Conservation (phyloP, 2,113 vertebrate genomes). For the Rhinogobius similis region DNA sequence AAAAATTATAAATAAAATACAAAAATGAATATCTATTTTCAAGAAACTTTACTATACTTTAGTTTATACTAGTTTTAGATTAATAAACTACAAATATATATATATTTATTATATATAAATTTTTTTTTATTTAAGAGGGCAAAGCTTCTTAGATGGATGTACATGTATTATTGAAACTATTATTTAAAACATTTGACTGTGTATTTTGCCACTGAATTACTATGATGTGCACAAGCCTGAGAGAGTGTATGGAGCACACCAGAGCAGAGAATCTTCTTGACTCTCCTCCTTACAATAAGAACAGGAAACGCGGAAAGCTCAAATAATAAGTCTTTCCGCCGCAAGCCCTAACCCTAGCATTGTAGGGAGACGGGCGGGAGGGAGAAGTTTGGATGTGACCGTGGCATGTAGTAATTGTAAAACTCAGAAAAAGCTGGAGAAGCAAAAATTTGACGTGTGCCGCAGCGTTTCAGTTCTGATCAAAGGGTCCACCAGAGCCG, state of each 20-base stretch:
- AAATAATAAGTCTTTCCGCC: conserved; percentile 50
- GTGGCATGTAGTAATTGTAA: conserved; percentile 78
- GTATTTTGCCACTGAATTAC: background rate
- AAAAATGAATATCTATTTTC: too few relatives aligned
- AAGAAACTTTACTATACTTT: too few relatives aligned
- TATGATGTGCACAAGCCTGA: background rate
- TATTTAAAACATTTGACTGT: too few relatives aligned
- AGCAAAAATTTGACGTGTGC: conserved; percentile 81
- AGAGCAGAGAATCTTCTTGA: conserved; percentile 45
- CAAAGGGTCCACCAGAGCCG: conserved; percentile 74
- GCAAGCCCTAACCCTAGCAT: conserved; percentile 66
- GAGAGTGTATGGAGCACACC: conserved; percentile 7
- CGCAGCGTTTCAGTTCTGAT: conserved; percentile 79
- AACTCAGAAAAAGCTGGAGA: conserved; percentile 80
- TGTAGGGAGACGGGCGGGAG: conserved; percentile 45
- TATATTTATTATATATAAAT: too few relatives aligned
- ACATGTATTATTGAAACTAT: too few relatives aligned
- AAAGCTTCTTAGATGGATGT: background rate
- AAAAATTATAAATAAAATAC: conserved; percentile 11
- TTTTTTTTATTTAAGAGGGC: too few relatives aligned
- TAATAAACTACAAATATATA: background rate
- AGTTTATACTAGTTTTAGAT: background rate
- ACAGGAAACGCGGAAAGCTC: conserved; percentile 48
- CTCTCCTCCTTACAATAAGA: conserved; percentile 30
- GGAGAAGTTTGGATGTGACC: conserved; percentile 75